Percentiles rank a stretch among this genome's conserved stretches.
These are phyloP conservation scores for Troglohyphantes excavatus DNA, from an alignment of 2,888 invertebrate genomes.

Conservation along the genomic window DNA sequence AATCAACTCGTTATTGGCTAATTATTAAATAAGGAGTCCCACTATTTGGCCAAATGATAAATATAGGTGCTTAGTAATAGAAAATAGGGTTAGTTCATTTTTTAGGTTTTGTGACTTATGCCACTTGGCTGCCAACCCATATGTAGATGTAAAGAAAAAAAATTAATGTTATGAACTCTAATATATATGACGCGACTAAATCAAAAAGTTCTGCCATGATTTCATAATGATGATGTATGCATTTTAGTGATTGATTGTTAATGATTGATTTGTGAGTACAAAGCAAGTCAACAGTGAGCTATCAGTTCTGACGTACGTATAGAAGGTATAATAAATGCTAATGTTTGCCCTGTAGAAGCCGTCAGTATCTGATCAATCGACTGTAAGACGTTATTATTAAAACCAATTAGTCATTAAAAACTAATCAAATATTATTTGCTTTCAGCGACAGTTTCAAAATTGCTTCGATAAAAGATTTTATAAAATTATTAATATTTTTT, in stretches of 20 bases:
- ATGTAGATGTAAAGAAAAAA: no score
- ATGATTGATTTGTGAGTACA: background rate
- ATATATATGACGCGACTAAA: no score
- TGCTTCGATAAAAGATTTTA: background rate
- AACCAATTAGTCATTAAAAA: conserved; percentile 58
- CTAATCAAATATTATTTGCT: conserved; percentile 1
- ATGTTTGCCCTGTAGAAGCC: background rate
- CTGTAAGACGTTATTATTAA: conserved; percentile 7
- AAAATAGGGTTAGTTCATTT: no score
- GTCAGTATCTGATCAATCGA: background rate
- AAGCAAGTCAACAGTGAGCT: background rate
- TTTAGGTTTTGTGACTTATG: no score
- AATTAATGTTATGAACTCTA: no score
- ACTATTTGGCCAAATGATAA: no score
- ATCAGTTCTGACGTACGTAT: background rate
- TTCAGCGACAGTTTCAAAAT: background rate
- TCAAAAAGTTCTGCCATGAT: background rate
- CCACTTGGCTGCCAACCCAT: no score
- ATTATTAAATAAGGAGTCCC: no score
- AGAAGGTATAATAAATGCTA: background rate
- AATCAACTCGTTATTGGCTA: no score
- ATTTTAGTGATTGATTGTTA: background rate
- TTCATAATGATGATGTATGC: background rate
- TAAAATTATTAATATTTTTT: no score
- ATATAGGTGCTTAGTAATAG: no score